Percentiles rank a stretch among this genome's conserved stretches.
Conservation (phyloP, 2,113 vertebrate species). For the Setophaga kirtlandii region DNA sequence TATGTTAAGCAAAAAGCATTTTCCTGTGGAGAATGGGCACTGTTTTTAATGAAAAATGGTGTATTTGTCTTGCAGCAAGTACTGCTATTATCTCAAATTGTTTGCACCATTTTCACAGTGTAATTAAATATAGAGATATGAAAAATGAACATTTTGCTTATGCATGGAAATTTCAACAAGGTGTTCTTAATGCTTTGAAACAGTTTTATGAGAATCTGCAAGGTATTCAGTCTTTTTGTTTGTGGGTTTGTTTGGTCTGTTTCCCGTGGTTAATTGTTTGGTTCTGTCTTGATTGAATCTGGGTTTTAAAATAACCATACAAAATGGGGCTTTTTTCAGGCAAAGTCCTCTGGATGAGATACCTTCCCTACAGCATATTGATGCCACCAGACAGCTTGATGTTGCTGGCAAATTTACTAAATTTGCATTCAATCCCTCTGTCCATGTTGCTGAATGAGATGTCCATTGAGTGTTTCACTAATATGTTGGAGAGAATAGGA, state of each 20-base stretch:
- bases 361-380: background rate
- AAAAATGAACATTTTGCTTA: background rate
- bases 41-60: background rate
- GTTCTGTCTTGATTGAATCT: background rate
- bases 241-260: background rate
- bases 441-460: no score
- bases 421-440: background rate
- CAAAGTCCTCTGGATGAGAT: background rate
- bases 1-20: background rate
- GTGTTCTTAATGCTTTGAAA: background rate
- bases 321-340: background rate
- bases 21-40: background rate
- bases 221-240: background rate
- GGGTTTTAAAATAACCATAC: background rate
- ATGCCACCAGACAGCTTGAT: background rate
- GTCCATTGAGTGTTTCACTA: background rate
- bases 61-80: background rate
- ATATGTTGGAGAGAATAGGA: background rate
- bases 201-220: background rate
- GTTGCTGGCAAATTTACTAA: rapidly evolving
- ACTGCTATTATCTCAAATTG: background rate
- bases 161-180: background rate
- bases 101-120: background rate
- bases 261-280: rapidly evolving
- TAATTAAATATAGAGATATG: background rate